Evolutionary conservation across 2,797 vertebrate species (phyloP), one percentile per base, ranked within the genome.

Genomic region (Argya squamiceps): DNA sequence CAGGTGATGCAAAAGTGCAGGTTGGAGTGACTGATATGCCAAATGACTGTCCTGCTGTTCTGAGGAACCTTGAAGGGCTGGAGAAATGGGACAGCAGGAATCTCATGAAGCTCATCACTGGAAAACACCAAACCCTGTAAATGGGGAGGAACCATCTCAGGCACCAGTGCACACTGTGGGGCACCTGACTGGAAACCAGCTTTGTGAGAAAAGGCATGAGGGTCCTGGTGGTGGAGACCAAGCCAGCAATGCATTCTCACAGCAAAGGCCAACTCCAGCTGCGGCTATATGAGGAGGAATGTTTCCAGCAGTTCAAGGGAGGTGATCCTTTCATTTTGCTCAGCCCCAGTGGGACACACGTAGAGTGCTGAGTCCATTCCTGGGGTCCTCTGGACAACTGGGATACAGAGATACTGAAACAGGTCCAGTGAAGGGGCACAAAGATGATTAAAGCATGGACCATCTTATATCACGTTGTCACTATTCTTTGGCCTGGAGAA

Each of bases 171-270:
- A 44, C 52, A 19, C 14, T 65, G 32, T 1, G 18, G 4, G 7
- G 3, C 0, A 0, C 37, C 46, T 58, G 59, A 37, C 26, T 37
- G 27, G 26, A 86, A 73, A 49, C 0, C 29, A 80, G 15, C 12
- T 73, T 37, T 53, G 9, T 79, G 20, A 73, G 50, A 68, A 82
- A 83, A 68, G 15, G 32, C 5, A 1, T 5, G 7, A 32, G 1
- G 3, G 5, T 47, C 30, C 16, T 60, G 19, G 18, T 44, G 10
- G 37, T 24, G 6, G 11, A 73, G 14, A 62, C 7, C 32, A 88
- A 69, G 32, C 5, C 50, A 73, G 43, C 5, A 77, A 12, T 8
- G 4, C 10, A 32, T 73, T 64, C 41, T 29, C 50, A 71, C 23
- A 79, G 13, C n/a, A 68, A 75, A 4, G 1, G 11, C 13, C 37